Percentiles rank a stretch among this genome's conserved stretches.
Evolutionary conservation across 2,888 invertebrate species (phyloP).

Genomic region (Lycia hirtaria): DNA sequence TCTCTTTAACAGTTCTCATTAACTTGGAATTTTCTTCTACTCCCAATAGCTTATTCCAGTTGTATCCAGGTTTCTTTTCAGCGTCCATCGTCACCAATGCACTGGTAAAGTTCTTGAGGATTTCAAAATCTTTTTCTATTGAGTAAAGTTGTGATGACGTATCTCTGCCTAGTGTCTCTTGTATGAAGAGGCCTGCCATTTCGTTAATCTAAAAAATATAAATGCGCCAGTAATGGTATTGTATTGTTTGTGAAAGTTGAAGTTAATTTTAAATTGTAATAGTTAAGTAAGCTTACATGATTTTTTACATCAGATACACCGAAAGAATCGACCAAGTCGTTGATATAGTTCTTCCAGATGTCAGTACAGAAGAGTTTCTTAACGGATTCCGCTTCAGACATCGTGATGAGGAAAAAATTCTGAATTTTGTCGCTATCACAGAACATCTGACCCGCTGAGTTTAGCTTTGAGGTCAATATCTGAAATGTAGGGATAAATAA

Average conservation of each 20-base stretch:
- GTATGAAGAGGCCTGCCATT: conserved; percentile 75
- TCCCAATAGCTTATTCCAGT: conserved; percentile 64
- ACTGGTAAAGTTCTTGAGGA: conserved; percentile 64
- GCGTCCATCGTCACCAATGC: conserved; percentile 52
- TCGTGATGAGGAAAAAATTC: conserved; percentile 63
- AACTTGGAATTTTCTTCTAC: conserved; percentile 58
- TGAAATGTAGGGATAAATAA: conserved; percentile 49
- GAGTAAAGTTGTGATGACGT: conserved; percentile 66
- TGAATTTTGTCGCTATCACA: conserved; percentile 69
- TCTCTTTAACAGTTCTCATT: conserved; percentile 57
- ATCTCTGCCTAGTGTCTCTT: conserved; percentile 77
- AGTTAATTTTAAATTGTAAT: not conserved
- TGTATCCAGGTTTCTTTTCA: conserved; percentile 41
- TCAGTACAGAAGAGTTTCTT: conserved; percentile 68
- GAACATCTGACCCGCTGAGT: conserved; percentile 70
- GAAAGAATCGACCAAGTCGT: conserved; percentile 68
- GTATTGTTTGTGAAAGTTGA: not conserved
- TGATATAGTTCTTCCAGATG: conserved; percentile 68
- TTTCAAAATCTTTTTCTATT: conserved; percentile 65
- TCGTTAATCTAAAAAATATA: conserved; percentile 66
- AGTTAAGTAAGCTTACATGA: conserved; percentile 75
- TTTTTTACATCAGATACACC: conserved; percentile 72
- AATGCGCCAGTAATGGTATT: not conserved
- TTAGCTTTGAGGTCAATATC: conserved; percentile 73
- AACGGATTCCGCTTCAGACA: conserved; percentile 56